Base-by-base conservation (phyloP, 2,888 invertebrate species). In the Chloroclystis v-ata region DNA sequence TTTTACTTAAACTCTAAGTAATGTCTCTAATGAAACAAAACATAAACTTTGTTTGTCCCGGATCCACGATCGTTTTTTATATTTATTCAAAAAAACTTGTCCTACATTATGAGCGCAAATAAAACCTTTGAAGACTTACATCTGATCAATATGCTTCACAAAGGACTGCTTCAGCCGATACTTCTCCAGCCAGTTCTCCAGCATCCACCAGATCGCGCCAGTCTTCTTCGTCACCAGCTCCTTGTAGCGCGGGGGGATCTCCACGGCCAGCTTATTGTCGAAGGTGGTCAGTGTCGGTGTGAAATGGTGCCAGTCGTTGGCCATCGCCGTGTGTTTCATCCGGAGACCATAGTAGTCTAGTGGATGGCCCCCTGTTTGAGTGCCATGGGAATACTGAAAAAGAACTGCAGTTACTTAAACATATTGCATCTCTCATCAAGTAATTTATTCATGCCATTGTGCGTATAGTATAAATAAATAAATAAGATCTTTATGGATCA, bases 171-270 rank as follows among this genome's bases (percentile, higher is more conserved):
- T 70, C 49, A 75, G 69, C 63, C 71, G 78, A 42, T 82, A 75
- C 0, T 77, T 63, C 1, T 75, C 80, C 0, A 87, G 55, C 85
- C 87, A 87, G 43, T 85, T 83, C 49, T 86, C 85, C 7, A 87
- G 58, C 87, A 87, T 87, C 85, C 86, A 85, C 28, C 86, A 43
- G 10, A 87, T 67, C 0, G 86, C 76, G 0, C 82, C 84, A 1
- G 86, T 86, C 56, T 86, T 86, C 78, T 79, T 76, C 0, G 75
- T 71, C 29, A 86, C 79, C 53, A 87, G 54, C 6, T 77, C 69
- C 25, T 71, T 77, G 50, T 82, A 77, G 32, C 77, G 67, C 1
- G 62, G 26, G 0, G 82, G 80, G 50, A 86, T 80, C 14, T 84
- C 75, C 7, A 80, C 69, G 0, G 77, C 79, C 9, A 85, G 48